Conservation (phyloP, 2,797 vertebrate species). For the Tympanoctomys barrerae region DNA sequence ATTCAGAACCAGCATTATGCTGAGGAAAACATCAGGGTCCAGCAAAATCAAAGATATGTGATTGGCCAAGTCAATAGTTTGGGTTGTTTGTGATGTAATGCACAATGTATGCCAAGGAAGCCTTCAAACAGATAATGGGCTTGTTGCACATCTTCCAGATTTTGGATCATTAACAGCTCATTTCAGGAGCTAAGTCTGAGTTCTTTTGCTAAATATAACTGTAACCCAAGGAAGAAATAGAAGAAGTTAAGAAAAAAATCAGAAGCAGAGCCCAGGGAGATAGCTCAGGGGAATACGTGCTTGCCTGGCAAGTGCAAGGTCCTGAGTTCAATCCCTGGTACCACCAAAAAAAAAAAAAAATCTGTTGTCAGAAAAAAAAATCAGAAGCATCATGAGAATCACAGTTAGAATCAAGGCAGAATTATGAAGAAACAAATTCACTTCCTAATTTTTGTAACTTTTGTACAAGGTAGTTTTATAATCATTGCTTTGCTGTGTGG, state of each 20-base stretch:
- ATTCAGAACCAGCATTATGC: slow-evolving; percentile 5
- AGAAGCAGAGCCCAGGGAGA: too few relatives aligned
- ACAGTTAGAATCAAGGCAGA: slow-evolving; percentile 12
- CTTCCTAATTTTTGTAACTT: neutral
- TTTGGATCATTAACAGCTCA: neutral
- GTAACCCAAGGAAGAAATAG: neutral
- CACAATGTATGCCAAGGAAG: neutral
- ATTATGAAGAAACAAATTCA: slow-evolving; percentile 35
- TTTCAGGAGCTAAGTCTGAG: neutral
- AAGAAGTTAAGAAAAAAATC: neutral
- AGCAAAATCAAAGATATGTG: slow-evolving; percentile 19
- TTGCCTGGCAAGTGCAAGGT: too few relatives aligned
- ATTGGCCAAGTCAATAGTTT: neutral
- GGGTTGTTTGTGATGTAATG: neutral
- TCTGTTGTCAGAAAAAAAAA: neutral
- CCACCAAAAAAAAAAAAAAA: too few relatives aligned
- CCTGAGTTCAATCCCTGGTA: too few relatives aligned
- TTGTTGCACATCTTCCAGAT: slow-evolving; percentile 29
- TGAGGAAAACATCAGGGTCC: neutral
- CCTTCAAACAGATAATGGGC: neutral
- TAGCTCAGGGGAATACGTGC: too few relatives aligned
- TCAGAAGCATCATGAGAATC: neutral
- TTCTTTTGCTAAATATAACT: slow-evolving; percentile 24
- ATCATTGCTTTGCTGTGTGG: neutral
- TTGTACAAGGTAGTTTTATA: slow-evolving; percentile 9